Percentiles rank a stretch among this genome's conserved stretches.
These are phyloP conservation scores for Scortum barcoo DNA, from an alignment of 2,113 vertebrate genomes.

Conservation along the genomic window DNA sequence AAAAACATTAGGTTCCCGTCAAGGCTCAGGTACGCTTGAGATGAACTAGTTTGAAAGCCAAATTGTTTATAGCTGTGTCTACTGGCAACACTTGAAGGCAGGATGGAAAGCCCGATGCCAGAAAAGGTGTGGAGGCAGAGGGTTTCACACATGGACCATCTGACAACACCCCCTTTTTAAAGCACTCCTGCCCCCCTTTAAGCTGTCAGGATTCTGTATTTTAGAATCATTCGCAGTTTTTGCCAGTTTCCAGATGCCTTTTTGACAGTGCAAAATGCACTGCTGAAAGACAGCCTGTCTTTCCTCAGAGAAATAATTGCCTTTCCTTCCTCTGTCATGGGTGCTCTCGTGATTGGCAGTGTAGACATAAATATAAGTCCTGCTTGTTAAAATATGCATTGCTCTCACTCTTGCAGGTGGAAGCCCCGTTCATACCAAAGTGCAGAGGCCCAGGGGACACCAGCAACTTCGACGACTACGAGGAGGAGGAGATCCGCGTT, in stretches of 20 bases:
- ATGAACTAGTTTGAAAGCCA: constrained; percentile 12
- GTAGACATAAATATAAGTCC: constrained; percentile 6
- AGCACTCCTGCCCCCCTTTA: not conserved
- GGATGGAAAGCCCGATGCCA: constrained; percentile 9
- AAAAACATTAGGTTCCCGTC: not conserved
- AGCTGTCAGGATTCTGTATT: constrained; percentile 6
- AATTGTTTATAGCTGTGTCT: not conserved
- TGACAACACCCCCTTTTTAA: constrained; percentile 10
- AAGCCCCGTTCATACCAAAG: constrained; percentile 99
- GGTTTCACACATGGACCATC: not conserved
- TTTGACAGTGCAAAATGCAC: not conserved
- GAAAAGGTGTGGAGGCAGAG: not conserved
- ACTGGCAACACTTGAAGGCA: not conserved
- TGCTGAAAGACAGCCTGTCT: not conserved
- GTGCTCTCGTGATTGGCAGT: constrained; percentile 10
- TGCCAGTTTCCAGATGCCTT: not conserved
- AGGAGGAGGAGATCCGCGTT: constrained; percentile 98
- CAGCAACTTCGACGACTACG: constrained; percentile 99
- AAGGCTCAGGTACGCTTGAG: not conserved
- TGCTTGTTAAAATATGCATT: constrained; percentile 5
- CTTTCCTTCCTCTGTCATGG: not conserved
- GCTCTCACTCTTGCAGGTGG: constrained; percentile 86
- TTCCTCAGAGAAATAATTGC: not conserved
- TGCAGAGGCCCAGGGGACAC: constrained; percentile 99
- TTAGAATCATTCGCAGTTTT: not conserved